Conservation (phyloP, 2,797 vertebrate genomes). For the Gila robusta region DNA sequence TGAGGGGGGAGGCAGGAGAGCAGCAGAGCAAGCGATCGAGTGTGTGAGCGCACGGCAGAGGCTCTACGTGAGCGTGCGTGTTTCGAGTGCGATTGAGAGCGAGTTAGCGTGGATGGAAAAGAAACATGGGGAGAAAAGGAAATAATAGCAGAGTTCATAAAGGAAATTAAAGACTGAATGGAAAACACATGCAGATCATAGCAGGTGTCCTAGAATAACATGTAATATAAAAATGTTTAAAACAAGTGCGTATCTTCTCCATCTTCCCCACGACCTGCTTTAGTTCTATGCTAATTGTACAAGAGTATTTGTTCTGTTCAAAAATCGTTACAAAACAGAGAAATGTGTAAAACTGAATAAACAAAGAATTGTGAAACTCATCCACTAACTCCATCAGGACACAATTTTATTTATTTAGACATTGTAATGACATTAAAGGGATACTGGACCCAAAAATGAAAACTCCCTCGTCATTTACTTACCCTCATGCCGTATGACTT, state of each 20-base stretch:
- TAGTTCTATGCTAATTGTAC: neutral
- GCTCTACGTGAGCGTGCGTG: conserved; percentile 76
- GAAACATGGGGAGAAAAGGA: conserved; percentile 16
- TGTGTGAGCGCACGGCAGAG: conserved; percentile 47
- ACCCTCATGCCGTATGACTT: neutral
- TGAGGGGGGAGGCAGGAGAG: conserved; percentile 50
- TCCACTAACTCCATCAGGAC: neutral
- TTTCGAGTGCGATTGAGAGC: conserved; percentile 75
- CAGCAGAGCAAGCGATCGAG: conserved; percentile 43
- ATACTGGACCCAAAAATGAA: neutral
- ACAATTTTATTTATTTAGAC: neutral
- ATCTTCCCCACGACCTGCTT: neutral
- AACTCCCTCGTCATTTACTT: neutral
- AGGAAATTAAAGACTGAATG: neutral
- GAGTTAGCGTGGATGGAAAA: conserved; percentile 2
- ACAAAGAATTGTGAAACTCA: neutral
- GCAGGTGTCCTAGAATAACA: conserved; percentile 23
- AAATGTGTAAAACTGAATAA: neutral
- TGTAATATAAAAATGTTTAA: neutral
- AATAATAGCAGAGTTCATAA: conserved; percentile 14
- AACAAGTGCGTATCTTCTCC: conserved; percentile 3
- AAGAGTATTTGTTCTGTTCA: neutral
- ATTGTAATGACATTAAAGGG: neutral
- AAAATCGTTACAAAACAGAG: neutral
- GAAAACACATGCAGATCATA: neutral